These are phyloP conservation scores for Sapayoa aenigma DNA, from an alignment of 2,113 vertebrate species.

Conservation along the genomic window DNA sequence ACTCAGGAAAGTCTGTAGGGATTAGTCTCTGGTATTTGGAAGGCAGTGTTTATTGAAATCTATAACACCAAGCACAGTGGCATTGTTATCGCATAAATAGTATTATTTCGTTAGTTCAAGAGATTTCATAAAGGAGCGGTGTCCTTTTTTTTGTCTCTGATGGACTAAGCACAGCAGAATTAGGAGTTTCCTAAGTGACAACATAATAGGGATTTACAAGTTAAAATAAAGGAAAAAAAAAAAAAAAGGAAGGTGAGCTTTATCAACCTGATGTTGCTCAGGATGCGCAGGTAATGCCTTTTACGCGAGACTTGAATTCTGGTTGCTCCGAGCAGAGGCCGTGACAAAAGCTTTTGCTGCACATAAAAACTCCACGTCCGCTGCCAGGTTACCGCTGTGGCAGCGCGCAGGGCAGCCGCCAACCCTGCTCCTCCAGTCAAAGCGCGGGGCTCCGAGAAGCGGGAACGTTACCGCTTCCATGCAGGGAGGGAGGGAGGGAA, in stretches of 20 bases:
- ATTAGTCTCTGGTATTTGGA: not conserved
- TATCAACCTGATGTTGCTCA: not conserved
- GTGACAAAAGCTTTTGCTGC: not conserved
- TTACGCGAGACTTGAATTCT: not conserved
- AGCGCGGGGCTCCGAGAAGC: not conserved
- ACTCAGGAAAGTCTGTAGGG: not conserved
- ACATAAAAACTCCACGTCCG: not conserved
- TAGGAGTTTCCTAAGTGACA: too few species aligned
- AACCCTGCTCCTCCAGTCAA: too few species aligned
- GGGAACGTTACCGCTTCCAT: too few species aligned
- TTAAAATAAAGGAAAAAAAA: not conserved
- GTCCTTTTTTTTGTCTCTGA: too few species aligned
- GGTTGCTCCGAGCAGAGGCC: too few species aligned
- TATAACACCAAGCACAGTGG: rapidly evolving
- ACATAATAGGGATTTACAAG: not conserved
- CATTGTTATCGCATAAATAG: rapidly evolving
- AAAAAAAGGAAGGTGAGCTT: not conserved
- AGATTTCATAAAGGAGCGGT: not conserved
- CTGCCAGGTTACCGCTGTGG: too few species aligned
- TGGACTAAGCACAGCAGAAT: rapidly evolving
- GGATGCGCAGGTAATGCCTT: rapidly evolving
- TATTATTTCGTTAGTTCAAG: not conserved
- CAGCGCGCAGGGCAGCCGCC: rapidly evolving
- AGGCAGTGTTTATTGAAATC: rapidly evolving
- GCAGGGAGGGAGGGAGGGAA: too few species aligned